Conservation (phyloP, 2,888 invertebrate genomes). For the Euspilapteryx auroguttella region DNA sequence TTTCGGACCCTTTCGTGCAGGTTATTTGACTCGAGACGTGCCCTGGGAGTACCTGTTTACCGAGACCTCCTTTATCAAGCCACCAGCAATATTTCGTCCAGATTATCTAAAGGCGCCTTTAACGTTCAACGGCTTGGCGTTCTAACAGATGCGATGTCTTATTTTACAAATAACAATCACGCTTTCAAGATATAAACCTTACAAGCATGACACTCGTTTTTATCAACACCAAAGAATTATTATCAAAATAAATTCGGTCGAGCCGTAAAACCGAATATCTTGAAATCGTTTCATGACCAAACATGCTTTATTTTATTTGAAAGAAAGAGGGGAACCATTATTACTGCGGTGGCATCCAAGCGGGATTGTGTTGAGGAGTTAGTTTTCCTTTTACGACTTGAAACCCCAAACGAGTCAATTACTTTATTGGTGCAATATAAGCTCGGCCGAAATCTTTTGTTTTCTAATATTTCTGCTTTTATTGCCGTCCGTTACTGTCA, state of each 20-base stretch:
- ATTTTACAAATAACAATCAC: conserved; percentile 43
- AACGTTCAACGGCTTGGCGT: conserved; percentile 27
- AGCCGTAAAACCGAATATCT: conserved; percentile 1
- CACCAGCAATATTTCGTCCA: conserved; percentile 36
- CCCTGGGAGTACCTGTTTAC: conserved; percentile 39
- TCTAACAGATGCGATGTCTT: conserved; percentile 37
- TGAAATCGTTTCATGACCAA: conserved; percentile 11
- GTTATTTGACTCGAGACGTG: conserved; percentile 50
- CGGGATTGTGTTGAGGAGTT: too few species aligned
- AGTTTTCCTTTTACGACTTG: too few species aligned
- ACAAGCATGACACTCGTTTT: not conserved
- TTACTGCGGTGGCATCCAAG: conserved; percentile 37
- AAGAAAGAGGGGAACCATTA: conserved; percentile 7
- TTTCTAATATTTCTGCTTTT: conserved; percentile 22
- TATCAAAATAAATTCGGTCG: conserved; percentile 4
- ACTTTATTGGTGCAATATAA: conserved; percentile 41
- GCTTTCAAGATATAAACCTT: conserved; percentile 19
- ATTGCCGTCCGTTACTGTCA: conserved; percentile 18
- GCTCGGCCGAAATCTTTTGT: conserved; percentile 39
- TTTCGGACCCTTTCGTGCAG: conserved; percentile 46
- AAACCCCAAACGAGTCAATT: conserved; percentile 23
- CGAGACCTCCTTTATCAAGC: conserved; percentile 39
- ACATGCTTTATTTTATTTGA: conserved; percentile 15
- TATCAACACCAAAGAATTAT: conserved; percentile 2
- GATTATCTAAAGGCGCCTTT: conserved; percentile 46